Percentiles rank a stretch among this genome's conserved stretches.
Conservation (phyloP, 2,113 vertebrate species). For the Gymnobelideus leadbeateri region DNA sequence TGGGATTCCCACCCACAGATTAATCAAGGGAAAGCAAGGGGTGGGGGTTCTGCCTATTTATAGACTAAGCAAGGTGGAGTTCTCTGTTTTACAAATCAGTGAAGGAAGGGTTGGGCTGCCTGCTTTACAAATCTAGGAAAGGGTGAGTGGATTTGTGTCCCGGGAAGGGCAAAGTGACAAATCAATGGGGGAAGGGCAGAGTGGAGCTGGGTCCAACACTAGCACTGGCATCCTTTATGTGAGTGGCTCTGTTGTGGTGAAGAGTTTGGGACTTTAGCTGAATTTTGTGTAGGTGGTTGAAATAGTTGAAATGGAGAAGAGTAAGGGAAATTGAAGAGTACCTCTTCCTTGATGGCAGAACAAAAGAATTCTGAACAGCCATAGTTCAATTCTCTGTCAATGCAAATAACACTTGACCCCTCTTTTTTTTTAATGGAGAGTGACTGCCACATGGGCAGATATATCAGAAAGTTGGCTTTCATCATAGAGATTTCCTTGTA, state of each 20-base stretch:
- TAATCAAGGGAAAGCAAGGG: no score
- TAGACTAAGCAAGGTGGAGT: no score
- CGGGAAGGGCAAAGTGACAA: no score
- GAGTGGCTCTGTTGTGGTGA: background rate
- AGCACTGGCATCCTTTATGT: background rate
- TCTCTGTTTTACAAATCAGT: no score
- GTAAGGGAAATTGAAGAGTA: slow-evolving; percentile 17
- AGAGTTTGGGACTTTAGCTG: background rate
- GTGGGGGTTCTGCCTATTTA: no score
- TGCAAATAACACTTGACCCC: background rate
- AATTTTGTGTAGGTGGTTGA: background rate
- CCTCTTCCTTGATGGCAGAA: background rate
- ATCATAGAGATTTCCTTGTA: background rate
- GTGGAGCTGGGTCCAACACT: no score
- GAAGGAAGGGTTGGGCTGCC: no score
- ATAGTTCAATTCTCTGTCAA: slow-evolving; percentile 1
- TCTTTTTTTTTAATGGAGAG: background rate
- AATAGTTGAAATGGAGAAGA: slow-evolving; percentile 19
- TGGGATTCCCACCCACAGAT: no score
- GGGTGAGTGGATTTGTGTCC: no score
- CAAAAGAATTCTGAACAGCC: background rate
- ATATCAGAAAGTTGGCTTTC: background rate
- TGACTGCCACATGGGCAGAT: background rate
- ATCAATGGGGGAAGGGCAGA: no score
- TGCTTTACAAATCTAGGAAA: no score